Percentiles rank a stretch among this genome's conserved stretches.
These are phyloP conservation scores for Notocelia uddmanniana DNA, from an alignment of 2,888 invertebrate species.

Conservation along the genomic window DNA sequence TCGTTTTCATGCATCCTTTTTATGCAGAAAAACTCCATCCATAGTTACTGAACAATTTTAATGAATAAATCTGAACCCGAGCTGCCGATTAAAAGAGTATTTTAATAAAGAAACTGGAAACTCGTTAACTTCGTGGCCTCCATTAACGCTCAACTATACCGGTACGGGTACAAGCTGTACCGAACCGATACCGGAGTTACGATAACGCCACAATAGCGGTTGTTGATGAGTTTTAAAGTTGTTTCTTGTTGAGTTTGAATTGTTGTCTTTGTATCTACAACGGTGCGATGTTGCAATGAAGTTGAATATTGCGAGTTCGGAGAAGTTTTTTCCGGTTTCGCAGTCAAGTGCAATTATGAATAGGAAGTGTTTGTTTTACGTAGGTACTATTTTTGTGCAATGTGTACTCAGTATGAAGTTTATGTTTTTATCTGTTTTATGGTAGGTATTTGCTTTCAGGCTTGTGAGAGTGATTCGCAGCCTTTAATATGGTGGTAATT, in stretches of 20 bases:
- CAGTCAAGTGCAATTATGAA: background rate
- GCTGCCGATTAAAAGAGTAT: conserved; percentile 23
- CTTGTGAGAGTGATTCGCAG: too few species aligned
- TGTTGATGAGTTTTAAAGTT: conserved; percentile 34
- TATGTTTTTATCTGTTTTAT: too few species aligned
- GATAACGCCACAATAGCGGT: conserved; percentile 11
- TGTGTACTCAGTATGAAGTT: background rate
- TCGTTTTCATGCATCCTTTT: too few species aligned
- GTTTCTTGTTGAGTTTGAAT: conserved; percentile 17
- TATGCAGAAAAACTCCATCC: background rate
- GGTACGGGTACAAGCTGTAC: conserved; percentile 18
- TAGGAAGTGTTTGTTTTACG: background rate
- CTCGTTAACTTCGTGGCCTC: conserved; percentile 28
- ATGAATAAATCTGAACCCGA: conserved; percentile 24
- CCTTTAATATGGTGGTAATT: too few species aligned
- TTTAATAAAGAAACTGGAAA: conserved; percentile 26
- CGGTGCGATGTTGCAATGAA: conserved; percentile 6
- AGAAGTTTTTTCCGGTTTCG: background rate
- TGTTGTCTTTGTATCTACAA: conserved; percentile 13
- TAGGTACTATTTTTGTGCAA: background rate
- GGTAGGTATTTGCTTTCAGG: too few species aligned
- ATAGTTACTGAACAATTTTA: conserved; percentile 22
- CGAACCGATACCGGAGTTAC: conserved; percentile 18
- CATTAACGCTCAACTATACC: conserved; percentile 30
- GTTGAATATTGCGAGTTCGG: conserved; percentile 5